Conservation (phyloP, 1,140 invertebrate genomes). For the Orius laevigatus region DNA sequence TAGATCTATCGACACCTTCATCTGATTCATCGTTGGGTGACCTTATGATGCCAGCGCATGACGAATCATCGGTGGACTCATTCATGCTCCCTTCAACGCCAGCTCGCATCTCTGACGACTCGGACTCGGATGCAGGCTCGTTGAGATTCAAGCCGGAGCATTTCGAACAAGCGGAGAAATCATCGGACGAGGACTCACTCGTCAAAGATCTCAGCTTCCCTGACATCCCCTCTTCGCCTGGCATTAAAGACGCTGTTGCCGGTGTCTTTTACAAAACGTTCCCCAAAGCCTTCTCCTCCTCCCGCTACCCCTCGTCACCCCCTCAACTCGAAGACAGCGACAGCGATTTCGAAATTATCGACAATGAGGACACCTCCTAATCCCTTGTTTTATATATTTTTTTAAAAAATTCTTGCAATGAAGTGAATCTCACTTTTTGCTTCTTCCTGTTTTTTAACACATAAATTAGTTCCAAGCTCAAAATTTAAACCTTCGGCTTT, state of each 20-base stretch:
- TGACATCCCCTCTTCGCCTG: neutral
- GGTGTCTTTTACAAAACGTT: slow-evolving; percentile 9
- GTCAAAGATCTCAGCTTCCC: slow-evolving; percentile 11
- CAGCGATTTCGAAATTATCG: slow-evolving; percentile 14
- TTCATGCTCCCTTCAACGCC: neutral
- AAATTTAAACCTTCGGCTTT: too few relatives aligned
- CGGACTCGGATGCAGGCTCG: slow-evolving; percentile 4
- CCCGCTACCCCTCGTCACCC: neutral
- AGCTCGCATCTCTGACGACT: neutral
- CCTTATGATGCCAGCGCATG: slow-evolving; percentile 12
- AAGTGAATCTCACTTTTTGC: too few relatives aligned
- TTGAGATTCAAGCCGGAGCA: slow-evolving; percentile 10
- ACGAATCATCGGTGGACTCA: slow-evolving; percentile 10
- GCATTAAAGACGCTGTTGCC: neutral
- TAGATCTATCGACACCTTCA: slow-evolving; percentile 13
- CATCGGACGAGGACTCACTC: slow-evolving; percentile 6
- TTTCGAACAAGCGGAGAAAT: slow-evolving; percentile 5
- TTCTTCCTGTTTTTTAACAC: too few relatives aligned
- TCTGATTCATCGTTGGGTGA: slow-evolving; percentile 8
- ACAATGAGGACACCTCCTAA: slow-evolving; percentile 8
- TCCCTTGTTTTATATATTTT: neutral
- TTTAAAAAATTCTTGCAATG: too few relatives aligned
- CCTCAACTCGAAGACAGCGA: slow-evolving; percentile 8
- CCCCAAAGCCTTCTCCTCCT: slow-evolving; percentile 1
- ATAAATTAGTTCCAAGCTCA: too few relatives aligned